A percentile compares a stretch with the other conserved stretches of the same genome.
phyloP scores from a whole-genome alignment of 1,140 invertebrate genomes.

The Drosophila eugracilis region DNA sequence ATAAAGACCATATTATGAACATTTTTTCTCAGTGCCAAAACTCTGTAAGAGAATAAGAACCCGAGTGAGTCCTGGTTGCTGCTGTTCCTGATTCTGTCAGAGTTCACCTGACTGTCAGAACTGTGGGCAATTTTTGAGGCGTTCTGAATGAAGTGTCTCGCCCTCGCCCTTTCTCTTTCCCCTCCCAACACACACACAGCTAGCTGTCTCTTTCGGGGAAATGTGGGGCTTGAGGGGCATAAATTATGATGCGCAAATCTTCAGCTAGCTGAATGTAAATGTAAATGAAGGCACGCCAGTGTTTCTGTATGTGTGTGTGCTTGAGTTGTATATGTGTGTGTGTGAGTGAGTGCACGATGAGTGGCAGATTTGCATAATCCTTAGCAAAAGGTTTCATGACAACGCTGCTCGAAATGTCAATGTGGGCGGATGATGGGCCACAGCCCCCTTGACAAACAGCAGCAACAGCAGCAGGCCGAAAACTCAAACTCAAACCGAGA shows the following conservation, averaged over 20 bases:
- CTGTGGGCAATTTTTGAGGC: slow-evolving; percentile 81
- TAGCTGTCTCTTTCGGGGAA: slow-evolving; percentile 31
- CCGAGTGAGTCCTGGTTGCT: slow-evolving; percentile 34
- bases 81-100: slow-evolving; percentile 34
- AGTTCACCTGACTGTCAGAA: slow-evolving; percentile 55
- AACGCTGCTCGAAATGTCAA: slow-evolving; percentile 79
- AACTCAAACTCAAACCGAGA: slow-evolving; percentile 15
- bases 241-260: slow-evolving; percentile 83
- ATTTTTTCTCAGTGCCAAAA: slow-evolving; percentile 22
- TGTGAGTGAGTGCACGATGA: slow-evolving; percentile 66
- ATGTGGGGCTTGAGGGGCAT: slow-evolving; percentile 53
- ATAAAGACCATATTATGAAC: not conserved
- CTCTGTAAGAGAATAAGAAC: slow-evolving; percentile 30
- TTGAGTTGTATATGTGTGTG: slow-evolving; percentile 13
- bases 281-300: slow-evolving; percentile 73
- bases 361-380: slow-evolving; percentile 82
- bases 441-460: slow-evolving; percentile 35
- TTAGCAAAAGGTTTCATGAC: slow-evolving; percentile 82
- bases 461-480: too few relatives aligned
- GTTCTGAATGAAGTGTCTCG: slow-evolving; percentile 72
- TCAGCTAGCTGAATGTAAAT: slow-evolving; percentile 82
- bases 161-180: slow-evolving; percentile 1
- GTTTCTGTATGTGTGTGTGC: slow-evolving; percentile 13
- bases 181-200: not conserved
- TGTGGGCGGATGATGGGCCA: slow-evolving; percentile 47